Evolutionary conservation across 1,140 invertebrate genomes (phyloP).

Genomic region (Bombus sylvicola): DNA sequence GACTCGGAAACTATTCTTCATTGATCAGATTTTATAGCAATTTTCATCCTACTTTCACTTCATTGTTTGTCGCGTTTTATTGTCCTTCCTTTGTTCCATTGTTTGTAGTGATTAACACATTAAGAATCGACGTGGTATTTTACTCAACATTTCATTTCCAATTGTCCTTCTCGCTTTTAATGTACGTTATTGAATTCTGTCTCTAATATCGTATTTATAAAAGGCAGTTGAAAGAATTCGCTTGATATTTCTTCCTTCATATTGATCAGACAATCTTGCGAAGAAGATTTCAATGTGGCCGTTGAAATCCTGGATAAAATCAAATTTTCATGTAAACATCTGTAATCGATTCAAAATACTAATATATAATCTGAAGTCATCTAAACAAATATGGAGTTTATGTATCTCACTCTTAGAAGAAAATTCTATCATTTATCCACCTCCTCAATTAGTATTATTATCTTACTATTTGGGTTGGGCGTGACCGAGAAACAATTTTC

Average conservation of each 20-base stretch:
- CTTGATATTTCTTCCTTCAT: too few species aligned
- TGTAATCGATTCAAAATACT: too few species aligned
- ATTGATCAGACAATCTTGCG: too few species aligned
- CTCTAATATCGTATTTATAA: too few species aligned
- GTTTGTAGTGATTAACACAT: neutral
- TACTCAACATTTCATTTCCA: neutral
- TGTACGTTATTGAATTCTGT: neutral
- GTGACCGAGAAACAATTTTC: neutral
- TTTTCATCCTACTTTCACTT: neutral
- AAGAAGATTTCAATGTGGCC: too few species aligned
- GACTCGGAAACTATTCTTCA: neutral
- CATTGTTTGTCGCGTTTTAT: neutral
- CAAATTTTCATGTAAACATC: too few species aligned
- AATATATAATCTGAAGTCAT: too few species aligned
- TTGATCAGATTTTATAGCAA: neutral
- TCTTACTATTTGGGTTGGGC: neutral
- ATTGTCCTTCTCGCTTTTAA: neutral
- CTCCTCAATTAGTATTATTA: neutral
- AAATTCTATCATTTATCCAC: neutral
- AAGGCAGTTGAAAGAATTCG: too few species aligned
- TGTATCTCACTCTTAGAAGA: neutral
- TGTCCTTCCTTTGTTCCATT: neutral
- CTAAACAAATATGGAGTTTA: neutral
- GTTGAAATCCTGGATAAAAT: too few species aligned
- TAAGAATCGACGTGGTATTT: neutral